Evolutionary conservation across 2,797 vertebrate species (phyloP), one percentile per base, ranked within the genome.

Genomic region (Fringilla coelebs): DNA sequence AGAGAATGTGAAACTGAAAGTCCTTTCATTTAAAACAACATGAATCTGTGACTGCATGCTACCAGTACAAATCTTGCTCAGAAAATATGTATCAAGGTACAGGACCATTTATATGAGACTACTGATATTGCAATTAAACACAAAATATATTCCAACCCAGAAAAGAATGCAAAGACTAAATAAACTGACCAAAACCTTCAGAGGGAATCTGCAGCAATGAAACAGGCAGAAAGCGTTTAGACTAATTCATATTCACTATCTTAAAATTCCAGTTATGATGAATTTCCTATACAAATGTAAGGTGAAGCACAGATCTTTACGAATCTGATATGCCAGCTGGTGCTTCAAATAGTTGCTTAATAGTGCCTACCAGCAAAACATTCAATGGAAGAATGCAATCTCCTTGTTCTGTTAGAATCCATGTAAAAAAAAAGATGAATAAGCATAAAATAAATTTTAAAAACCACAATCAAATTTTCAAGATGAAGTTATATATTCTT

Each of bases 81-180:
- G 68, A 46, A 87, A 65, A 68, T 8, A 43, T 0, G 0, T 9
- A 41, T 11, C 29, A 11, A 38, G 32, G 18, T 38, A 51, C 38
- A 65, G 32, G 16, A 34, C 19, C 32, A 41, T 10, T 22, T 63
- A 40, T 7, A 3, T 6, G 22, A n/a, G 41, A 67, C 19, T 32
- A 51, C 13, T 4, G 25, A 38, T 9, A 22, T 0, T 21, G 18
- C 43, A 89, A 28, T 32, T 29, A 36, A 75, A 75, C 20, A 60
- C 10, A 11, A 18, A 68, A 55, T 17, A 7, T 18, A 45, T 31
- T 24, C n/a, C 31, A 63, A 43, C 41, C 41, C 17, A 41, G 72
- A 66, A 57, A 62, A 48, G 24, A 48, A 52, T 26, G 10, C 5
- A 38, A 17, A 85, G 22, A 32, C 24, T 24, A 7, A 28, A 81